A percentile compares a stretch with the other conserved stretches of the same genome.
Evolutionary conservation across 1,140 invertebrate species (phyloP).

Genomic region (Drosophila novamexicana): DNA sequence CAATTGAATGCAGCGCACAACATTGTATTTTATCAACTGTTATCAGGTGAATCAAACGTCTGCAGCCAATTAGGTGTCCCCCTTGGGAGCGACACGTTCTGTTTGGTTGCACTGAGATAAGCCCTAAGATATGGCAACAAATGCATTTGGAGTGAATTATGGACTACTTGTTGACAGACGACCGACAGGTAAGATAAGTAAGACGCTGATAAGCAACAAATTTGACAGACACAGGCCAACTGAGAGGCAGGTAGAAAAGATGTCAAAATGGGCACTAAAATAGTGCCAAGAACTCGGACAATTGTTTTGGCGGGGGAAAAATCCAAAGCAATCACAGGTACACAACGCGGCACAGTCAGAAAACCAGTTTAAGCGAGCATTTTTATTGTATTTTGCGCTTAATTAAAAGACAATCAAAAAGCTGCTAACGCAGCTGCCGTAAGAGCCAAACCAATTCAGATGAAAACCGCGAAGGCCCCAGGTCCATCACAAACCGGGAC

Average conservation of each 20-base stretch:
- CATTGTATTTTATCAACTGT: slow-evolving; percentile 24
- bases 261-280: slow-evolving; percentile 43
- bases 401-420: slow-evolving; percentile 79
- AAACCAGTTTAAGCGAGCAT: slow-evolving; percentile 60
- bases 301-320: slow-evolving; percentile 10
- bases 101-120: slow-evolving; percentile 64
- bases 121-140: slow-evolving; percentile 32
- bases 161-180: slow-evolving; percentile 62
- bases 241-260: slow-evolving; percentile 54
- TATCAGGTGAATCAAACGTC: slow-evolving; percentile 53
- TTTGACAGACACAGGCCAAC: slow-evolving; percentile 72
- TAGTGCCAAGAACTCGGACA: slow-evolving; percentile 25
- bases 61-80: slow-evolving; percentile 61
- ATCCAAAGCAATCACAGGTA: slow-evolving; percentile 10
- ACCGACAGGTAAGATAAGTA: slow-evolving; percentile 51
- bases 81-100: slow-evolving; percentile 28
- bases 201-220: slow-evolving; percentile 69
- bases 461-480: neutral
- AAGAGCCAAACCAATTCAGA: slow-evolving; percentile 7
- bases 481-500: slow-evolving; percentile 3
- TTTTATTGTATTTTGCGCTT: slow-evolving; percentile 70
- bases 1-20: slow-evolving; percentile 19
- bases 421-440: slow-evolving; percentile 5
- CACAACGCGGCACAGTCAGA: neutral
- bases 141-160: slow-evolving; percentile 28